These are phyloP conservation scores for Spheniscus humboldti DNA, from an alignment of 2,797 vertebrate genomes.

Conservation along the genomic window DNA sequence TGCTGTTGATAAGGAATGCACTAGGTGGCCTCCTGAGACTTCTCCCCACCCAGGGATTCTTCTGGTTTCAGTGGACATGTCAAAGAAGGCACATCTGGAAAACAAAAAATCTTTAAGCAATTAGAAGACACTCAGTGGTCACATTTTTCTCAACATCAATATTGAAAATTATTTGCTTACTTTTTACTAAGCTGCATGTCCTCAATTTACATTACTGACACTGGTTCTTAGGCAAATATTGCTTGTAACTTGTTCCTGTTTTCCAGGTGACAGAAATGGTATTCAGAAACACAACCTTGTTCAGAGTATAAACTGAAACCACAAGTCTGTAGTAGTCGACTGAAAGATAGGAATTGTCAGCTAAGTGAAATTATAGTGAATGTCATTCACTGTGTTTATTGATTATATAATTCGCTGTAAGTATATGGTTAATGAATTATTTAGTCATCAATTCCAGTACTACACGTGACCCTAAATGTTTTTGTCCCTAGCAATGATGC, in stretches of 20 bases:
- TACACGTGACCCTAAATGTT: not conserved
- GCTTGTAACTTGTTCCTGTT: not conserved
- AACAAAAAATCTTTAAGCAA: not conserved
- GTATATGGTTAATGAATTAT: not conserved
- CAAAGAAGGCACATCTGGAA: not conserved
- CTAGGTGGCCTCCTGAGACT: not conserved
- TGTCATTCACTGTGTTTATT: not conserved
- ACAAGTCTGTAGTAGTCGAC: not conserved
- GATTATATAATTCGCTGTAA: not conserved
- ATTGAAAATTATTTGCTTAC: not conserved
- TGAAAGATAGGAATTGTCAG: not conserved
- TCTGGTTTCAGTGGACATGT: not conserved
- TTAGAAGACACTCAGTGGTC: not conserved
- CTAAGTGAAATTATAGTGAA: not conserved
- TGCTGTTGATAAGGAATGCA: not conserved
- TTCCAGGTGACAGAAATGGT: not conserved
- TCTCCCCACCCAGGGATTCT: not conserved
- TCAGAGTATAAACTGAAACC: not conserved
- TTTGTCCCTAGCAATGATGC: not conserved
- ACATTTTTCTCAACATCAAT: not conserved
- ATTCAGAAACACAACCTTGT: not conserved
- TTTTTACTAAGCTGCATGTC: not conserved
- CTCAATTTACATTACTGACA: not conserved
- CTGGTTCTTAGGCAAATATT: not conserved
- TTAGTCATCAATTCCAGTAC: not conserved